Evolutionary conservation across 2,888 invertebrate genomes (phyloP).

Genomic region (Drosophila atripex): DNA sequence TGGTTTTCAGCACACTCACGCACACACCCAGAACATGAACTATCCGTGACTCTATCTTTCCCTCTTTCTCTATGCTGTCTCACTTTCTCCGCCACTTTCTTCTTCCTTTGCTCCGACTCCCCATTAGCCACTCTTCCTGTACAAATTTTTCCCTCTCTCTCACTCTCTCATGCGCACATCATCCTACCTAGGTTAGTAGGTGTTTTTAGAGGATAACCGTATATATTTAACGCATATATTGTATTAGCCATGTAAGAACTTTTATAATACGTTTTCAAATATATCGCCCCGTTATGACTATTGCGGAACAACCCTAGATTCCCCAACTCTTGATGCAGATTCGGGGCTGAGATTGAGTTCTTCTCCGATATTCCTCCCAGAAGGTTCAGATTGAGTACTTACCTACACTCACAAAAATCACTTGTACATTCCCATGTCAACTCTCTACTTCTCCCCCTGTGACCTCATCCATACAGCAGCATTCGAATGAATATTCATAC

Average conservation of each 20-base stretch:
- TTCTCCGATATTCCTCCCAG: conserved; percentile 1
- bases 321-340: background rate
- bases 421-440: conserved; percentile 38
- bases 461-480: conserved; percentile 19
- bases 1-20: conserved; percentile 42
- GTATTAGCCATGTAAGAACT: conserved; percentile 50
- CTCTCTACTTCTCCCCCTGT: conserved; percentile 35
- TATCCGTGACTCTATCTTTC: conserved; percentile 1
- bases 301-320: background rate
- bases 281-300: background rate
- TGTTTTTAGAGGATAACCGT: conserved; percentile 45
- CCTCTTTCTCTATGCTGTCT: background rate
- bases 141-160: conserved; percentile 5
- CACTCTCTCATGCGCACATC: conserved; percentile 30
- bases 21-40: background rate
- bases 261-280: conserved; percentile 32
- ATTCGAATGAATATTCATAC: conserved; percentile 6
- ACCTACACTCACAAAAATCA: conserved; percentile 40
- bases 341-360: background rate
- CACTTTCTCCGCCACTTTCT: background rate
- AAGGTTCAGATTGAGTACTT: conserved; percentile 8
- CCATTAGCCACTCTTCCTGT: conserved; percentile 10
- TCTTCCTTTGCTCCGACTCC: background rate
- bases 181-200: conserved; percentile 44
- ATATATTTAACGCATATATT: conserved; percentile 46